Evolutionary conservation across 2,888 invertebrate genomes (phyloP), one percentile per base, ranked within the genome.

Genomic region (Hirudinaria manillensis): DNA sequence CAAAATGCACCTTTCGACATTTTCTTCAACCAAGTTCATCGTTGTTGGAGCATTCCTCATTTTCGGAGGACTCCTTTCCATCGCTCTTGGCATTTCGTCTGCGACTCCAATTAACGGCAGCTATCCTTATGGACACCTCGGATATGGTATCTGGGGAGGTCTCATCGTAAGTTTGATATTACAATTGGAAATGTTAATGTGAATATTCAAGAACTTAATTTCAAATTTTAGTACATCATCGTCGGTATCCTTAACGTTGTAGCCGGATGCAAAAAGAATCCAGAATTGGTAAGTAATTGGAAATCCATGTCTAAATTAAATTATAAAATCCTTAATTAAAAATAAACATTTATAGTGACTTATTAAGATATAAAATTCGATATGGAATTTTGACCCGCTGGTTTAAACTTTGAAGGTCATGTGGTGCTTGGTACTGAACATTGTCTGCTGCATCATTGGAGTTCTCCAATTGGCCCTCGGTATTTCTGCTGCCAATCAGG

Each of bases 41-140:
- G 67, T 67, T 7, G 29, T 67, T 21, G 67, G 67, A 32, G 67
- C 67, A 24, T 29, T 67, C 29, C 67, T 67, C 32, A 67, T 67
- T 19, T 68, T 68, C 68, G 32, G 68, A 36, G 68, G 68, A 13
- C 34, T 13, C 13, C 34, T 32, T n/a, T 34, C 34, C 36, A 34
- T 68, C 68, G 29, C 68, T 29, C 68, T 68, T 24, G 68, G 68
- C 6, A 68, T 68, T 32, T 16, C 68, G 34, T 68, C 68, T 24
- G 68, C 68, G 13, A 36, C 68, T n/a, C 68, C 68, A 32, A 32
- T 32, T 16, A 68, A 68, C 68, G 32, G 32, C 29, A 68, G 68
- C 68, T 68, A 68, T 68, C 68, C 68, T n/a, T 68, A 68, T 13
- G 68, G 68, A 29, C 3, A 68, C 36, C 68, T 68, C 68, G 68